A percentile compares a stretch with the other conserved stretches of the same genome.
Conservation (phyloP, 2,113 vertebrate genomes). For the Datnioides undecimradiatus region DNA sequence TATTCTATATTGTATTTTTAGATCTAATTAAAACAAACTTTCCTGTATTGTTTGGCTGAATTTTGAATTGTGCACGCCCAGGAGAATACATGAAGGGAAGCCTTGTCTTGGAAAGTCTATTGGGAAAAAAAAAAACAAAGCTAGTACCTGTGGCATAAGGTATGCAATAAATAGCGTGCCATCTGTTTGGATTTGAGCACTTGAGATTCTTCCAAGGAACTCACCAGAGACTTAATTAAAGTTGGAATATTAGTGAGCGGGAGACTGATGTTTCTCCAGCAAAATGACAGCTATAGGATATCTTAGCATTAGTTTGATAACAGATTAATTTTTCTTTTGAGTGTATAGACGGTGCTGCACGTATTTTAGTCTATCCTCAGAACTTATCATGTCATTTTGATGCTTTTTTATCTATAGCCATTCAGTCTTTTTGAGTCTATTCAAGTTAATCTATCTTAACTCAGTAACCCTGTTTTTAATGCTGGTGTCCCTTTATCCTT, state of each 20-base stretch:
- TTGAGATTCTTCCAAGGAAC: slow-evolving; percentile 68
- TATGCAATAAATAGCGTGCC: slow-evolving; percentile 76
- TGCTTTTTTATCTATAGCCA: slow-evolving; percentile 15
- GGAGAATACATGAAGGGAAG: slow-evolving; percentile 62
- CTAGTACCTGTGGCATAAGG: slow-evolving; percentile 77
- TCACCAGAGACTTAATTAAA: slow-evolving; percentile 83
- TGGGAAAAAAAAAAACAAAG: slow-evolving; percentile 14
- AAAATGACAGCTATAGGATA: slow-evolving; percentile 52
- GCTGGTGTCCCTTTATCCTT: slow-evolving; percentile 1
- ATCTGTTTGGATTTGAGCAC: slow-evolving; percentile 77
- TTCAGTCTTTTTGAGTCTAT: neutral
- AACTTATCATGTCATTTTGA: neutral
- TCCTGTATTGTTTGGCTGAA: slow-evolving; percentile 62
- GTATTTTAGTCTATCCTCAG: slow-evolving; percentile 6
- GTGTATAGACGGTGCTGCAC: slow-evolving; percentile 13
- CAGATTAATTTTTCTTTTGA: slow-evolving; percentile 33
- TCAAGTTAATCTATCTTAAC: no score
- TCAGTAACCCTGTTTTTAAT: neutral
- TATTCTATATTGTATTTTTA: slow-evolving; percentile 71
- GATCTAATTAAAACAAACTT: slow-evolving; percentile 78
- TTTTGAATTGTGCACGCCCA: slow-evolving; percentile 38
- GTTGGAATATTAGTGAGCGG: slow-evolving; percentile 66
- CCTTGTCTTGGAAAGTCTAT: slow-evolving; percentile 53
- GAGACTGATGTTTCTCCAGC: slow-evolving; percentile 62
- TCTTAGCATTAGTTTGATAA: slow-evolving; percentile 52